These are phyloP conservation scores for Clarias platycephalus DNA, from an alignment of 2,797 vertebrate genomes.

Conservation along the genomic window DNA sequence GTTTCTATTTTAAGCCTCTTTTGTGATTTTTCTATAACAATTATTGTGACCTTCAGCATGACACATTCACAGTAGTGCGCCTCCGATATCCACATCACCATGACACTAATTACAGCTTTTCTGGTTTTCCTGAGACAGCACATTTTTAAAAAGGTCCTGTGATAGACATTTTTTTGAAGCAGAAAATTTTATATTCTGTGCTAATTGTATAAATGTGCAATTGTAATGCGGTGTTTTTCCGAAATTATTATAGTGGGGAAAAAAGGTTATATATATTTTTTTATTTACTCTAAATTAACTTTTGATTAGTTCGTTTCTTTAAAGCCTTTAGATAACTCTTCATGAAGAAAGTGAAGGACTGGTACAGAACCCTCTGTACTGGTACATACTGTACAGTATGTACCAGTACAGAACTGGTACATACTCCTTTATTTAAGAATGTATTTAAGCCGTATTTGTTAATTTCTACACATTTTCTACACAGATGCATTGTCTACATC, in stretches of 20 bases:
- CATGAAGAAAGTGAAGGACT: background rate
- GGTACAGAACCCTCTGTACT: background rate
- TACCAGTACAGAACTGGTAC: too few relatives aligned
- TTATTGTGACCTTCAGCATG: conserved; percentile 54
- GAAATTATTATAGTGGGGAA: background rate
- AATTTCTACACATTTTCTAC: background rate
- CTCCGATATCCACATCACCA: background rate
- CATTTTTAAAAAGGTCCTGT: conserved; percentile 3
- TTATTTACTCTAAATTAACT: background rate
- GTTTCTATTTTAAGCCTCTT: conserved; percentile 55
- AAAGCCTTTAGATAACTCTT: background rate
- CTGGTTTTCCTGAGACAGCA: background rate
- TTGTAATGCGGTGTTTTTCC: background rate
- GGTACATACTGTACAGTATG: too few relatives aligned
- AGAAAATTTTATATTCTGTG: background rate
- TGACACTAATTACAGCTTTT: background rate
- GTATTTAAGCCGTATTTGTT: background rate
- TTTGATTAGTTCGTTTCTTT: background rate
- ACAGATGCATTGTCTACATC: background rate
- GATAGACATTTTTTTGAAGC: background rate
- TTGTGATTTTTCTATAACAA: conserved; percentile 57
- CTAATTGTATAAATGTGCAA: conserved; percentile 8
- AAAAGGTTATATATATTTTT: background rate
- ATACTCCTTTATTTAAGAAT: background rate
- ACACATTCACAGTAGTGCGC: conserved; percentile 9